Percentiles rank a stretch among this genome's conserved stretches.
These are phyloP conservation scores for Polydrusus tereticollis DNA, from an alignment of 2,888 invertebrate species.

Conservation along the genomic window DNA sequence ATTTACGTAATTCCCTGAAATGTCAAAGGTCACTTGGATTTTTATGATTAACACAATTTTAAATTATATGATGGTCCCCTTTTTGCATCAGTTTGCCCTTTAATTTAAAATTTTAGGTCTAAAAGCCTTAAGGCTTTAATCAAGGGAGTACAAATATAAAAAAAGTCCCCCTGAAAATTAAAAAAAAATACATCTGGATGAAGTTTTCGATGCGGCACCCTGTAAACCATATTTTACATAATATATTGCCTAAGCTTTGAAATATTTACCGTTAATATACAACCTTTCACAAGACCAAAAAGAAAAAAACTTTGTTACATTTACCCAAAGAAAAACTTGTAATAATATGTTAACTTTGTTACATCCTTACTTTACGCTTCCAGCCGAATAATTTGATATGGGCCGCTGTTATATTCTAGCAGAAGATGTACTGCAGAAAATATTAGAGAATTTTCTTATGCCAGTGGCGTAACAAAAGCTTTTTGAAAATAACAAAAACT, in stretches of 20 bases:
- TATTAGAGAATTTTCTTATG: not conserved
- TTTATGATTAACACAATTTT: no score
- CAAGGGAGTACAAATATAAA: no score
- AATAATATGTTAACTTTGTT: conserved; percentile 30
- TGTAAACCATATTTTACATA: not conserved
- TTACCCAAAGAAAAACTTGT: conserved; percentile 9
- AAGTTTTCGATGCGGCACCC: no score
- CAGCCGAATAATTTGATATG: conserved; percentile 31
- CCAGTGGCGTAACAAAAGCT: not conserved
- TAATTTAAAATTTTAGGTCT: no score
- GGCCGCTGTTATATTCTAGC: conserved; percentile 24
- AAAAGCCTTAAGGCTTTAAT: no score
- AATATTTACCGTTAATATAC: not conserved
- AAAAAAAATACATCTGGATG: no score
- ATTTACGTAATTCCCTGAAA: no score
- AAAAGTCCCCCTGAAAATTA: no score
- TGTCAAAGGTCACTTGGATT: no score
- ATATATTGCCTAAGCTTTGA: not conserved
- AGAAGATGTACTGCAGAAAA: conserved; percentile 6
- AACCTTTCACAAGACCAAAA: not conserved
- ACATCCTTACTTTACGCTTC: conserved; percentile 5
- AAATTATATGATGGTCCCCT: no score
- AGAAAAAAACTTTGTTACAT: conserved; percentile 1
- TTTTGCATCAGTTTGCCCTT: no score
- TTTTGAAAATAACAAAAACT: no score